phyloP scores from a whole-genome alignment of 2,113 vertebrate genomes.

The Ageneiosus marmoratus region DNA sequence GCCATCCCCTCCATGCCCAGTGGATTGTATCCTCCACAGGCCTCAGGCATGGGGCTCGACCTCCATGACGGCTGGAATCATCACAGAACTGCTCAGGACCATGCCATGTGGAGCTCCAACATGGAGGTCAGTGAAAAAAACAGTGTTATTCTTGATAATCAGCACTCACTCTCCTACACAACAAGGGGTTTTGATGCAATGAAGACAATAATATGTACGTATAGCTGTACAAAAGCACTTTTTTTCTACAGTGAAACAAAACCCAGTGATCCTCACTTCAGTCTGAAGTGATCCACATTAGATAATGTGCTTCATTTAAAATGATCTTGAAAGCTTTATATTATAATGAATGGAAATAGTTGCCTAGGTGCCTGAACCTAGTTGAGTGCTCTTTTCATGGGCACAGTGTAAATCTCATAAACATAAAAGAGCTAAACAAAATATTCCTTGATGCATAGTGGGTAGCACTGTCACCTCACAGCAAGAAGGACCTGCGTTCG shows the following conservation, averaged over 20 bases:
- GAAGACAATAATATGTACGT: not conserved
- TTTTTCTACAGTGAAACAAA: not conserved
- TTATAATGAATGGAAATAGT: not conserved
- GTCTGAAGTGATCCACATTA: not conserved
- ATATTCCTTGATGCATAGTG: not conserved
- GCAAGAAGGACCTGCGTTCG: too few species aligned
- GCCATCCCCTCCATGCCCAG: constrained; percentile 84
- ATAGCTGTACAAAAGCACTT: not conserved
- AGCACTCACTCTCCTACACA: not conserved
- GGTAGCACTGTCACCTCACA: too few species aligned
- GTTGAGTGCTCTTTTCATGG: too few species aligned
- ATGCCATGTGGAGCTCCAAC: constrained; percentile 75
- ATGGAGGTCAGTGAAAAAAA: constrained; percentile 70
- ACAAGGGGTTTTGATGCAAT: not conserved
- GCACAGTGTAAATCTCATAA: not conserved
- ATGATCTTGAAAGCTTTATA: not conserved
- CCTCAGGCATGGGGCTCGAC: constrained; percentile 80
- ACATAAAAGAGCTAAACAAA: not conserved
- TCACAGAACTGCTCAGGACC: constrained; percentile 79
- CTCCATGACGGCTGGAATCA: constrained; percentile 91
- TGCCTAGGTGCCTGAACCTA: not conserved
- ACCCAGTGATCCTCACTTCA: not conserved
- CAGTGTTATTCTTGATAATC: not conserved
- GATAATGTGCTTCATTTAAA: not conserved
- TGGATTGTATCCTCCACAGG: constrained; percentile 86